Evolutionary conservation across 1,140 invertebrate genomes (phyloP).

Genomic region (Aphelenchoides besseyi): DNA sequence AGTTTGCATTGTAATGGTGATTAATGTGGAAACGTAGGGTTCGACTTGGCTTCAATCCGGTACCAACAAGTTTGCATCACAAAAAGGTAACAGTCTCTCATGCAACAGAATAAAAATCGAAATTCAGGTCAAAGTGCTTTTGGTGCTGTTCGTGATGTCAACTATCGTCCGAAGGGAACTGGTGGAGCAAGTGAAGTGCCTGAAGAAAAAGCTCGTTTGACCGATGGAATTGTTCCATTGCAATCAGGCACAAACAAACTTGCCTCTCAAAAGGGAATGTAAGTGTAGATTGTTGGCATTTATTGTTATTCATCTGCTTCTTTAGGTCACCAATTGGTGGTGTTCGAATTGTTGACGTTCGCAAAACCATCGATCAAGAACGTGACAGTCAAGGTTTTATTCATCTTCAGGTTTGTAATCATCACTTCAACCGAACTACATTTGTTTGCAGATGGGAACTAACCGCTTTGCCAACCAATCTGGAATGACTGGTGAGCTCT

Average conservation of each 20-base stretch:
- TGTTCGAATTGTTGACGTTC: conserved; percentile 62
- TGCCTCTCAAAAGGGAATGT: conserved; percentile 47
- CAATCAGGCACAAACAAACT: conserved; percentile 62
- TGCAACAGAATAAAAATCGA: not conserved
- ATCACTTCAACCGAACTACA: not conserved
- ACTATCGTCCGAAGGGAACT: conserved; percentile 61
- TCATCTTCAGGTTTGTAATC: conserved; percentile 47
- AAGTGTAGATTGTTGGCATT: not conserved
- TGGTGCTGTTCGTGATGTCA: conserved; percentile 59
- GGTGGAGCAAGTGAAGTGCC: conserved; percentile 60
- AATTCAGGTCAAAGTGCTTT: conserved; percentile 38
- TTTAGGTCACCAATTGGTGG: conserved; percentile 62
- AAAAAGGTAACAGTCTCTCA: conserved; percentile 52
- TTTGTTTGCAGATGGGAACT: conserved; percentile 53
- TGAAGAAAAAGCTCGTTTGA: conserved; percentile 61
- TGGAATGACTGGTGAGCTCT: conserved; percentile 53
- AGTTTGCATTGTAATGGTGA: too few species aligned
- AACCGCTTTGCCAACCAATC: conserved; percentile 61
- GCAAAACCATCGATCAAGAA: conserved; percentile 60
- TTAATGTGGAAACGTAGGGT: too few species aligned
- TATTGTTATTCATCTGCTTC: not conserved
- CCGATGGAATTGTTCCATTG: conserved; percentile 62
- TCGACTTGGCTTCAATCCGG: conserved; percentile 62
- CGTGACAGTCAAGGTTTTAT: conserved; percentile 62
- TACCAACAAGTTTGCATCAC: conserved; percentile 62